Evolutionary conservation across 2,797 vertebrate genomes (phyloP).

Genomic region (Nyctalus aviator): DNA sequence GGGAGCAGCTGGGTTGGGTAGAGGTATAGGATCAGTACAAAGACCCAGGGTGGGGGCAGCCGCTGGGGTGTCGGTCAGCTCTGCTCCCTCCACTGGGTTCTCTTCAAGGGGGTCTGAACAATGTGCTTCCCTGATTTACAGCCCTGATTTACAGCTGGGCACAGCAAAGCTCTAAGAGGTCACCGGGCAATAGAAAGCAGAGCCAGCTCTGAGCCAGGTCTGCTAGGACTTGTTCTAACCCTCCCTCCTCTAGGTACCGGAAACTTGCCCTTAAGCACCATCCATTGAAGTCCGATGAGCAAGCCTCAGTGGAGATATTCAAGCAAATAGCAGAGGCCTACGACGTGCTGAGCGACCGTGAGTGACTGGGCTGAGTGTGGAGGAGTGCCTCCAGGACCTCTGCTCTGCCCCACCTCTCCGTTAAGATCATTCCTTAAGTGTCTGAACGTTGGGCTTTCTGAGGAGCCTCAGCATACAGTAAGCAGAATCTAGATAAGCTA

Average conservation of each 20-base stretch:
- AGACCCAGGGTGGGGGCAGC: not conserved
- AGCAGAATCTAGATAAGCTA: not conserved
- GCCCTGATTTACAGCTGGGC: not conserved
- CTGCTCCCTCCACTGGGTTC: not conserved
- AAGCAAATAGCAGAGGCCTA: conserved; percentile 93
- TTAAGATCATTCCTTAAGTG: not conserved
- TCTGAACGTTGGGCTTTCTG: not conserved
- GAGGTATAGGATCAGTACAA: not conserved
- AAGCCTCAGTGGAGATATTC: conserved; percentile 87
- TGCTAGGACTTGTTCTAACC: not conserved
- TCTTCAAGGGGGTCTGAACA: not conserved
- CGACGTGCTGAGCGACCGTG: conserved; percentile 96
- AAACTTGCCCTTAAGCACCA: conserved; percentile 93
- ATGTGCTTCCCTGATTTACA: not conserved
- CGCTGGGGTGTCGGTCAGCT: not conserved
- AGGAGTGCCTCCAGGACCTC: conserved; percentile 79
- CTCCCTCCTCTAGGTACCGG: conserved; percentile 90
- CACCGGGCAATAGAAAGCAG: not conserved
- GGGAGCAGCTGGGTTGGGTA: not conserved
- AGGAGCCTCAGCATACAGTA: not conserved
- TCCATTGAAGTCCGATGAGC: conserved; percentile 87
- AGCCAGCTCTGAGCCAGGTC: not conserved
- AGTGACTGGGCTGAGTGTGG: conserved; percentile 78
- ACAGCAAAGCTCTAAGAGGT: not conserved
- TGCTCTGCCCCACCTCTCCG: not conserved